Conservation (phyloP, 2,888 invertebrate species). For the Aleiodes leptofemur region DNA sequence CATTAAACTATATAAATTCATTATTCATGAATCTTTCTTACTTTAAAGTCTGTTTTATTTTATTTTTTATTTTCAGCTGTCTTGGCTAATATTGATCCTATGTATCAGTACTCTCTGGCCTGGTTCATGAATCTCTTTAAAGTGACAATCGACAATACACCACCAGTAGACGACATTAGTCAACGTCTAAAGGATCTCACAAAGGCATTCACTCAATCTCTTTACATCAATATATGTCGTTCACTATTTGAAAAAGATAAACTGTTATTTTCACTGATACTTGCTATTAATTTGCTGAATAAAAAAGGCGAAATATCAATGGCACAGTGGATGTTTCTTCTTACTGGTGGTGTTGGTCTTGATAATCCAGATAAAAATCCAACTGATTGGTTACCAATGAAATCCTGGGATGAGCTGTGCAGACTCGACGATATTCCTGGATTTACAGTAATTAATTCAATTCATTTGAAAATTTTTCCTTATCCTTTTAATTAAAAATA, state of each 20-base stretch:
- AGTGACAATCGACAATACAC: slow-evolving; percentile 90
- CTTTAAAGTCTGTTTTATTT: slow-evolving; percentile 8
- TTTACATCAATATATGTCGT: slow-evolving; percentile 94
- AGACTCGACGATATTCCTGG: slow-evolving; percentile 78
- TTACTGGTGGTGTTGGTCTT: slow-evolving; percentile 91
- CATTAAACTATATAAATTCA: slow-evolving; percentile 5
- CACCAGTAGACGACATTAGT: slow-evolving; percentile 87
- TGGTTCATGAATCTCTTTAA: slow-evolving; percentile 96
- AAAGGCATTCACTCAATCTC: slow-evolving; percentile 90
- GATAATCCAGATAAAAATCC: slow-evolving; percentile 86
- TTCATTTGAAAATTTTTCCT: neutral
- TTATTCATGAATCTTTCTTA: slow-evolving; percentile 3
- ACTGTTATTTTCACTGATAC: slow-evolving; percentile 88
- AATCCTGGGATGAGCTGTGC: slow-evolving; percentile 89
- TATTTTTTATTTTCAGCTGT: slow-evolving; percentile 79
- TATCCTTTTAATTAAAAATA: neutral
- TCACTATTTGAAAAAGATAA: slow-evolving; percentile 98
- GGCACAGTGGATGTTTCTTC: slow-evolving; percentile 88
- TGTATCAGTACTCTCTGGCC: slow-evolving; percentile 96
- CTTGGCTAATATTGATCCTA: slow-evolving; percentile 94
- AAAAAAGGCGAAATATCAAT: slow-evolving; percentile 80
- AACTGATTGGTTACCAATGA: slow-evolving; percentile 82
- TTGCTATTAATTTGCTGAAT: slow-evolving; percentile 84
- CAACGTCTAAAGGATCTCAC: slow-evolving; percentile 86
- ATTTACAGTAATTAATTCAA: slow-evolving; percentile 68